phyloP scores from a whole-genome alignment of 1,140 invertebrate genomes.

The Parapsyche elsis region DNA sequence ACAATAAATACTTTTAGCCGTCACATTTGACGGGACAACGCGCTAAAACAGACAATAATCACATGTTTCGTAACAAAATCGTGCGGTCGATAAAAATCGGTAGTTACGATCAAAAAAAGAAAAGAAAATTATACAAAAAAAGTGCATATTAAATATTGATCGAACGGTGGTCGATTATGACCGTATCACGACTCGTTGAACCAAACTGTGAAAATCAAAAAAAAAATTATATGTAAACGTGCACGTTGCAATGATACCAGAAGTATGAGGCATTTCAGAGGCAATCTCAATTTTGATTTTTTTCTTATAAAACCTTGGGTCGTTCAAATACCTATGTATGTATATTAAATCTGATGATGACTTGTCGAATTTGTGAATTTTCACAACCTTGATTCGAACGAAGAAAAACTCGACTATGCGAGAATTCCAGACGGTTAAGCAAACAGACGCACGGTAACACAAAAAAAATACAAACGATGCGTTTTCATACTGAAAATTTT shows the following conservation, averaged over 20 bases:
- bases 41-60: background rate
- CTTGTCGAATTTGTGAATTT: background rate
- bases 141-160: background rate
- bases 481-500: too few relatives aligned
- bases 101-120: background rate
- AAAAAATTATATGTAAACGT: background rate
- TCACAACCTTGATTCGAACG: background rate
- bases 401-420: slow-evolving; percentile 6
- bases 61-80: slow-evolving; percentile 9
- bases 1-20: background rate
- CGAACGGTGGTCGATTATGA: background rate
- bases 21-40: background rate
- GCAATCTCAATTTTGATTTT: background rate
- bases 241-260: background rate
- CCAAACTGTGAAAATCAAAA: slow-evolving; percentile 10
- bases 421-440: background rate
- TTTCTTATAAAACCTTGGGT: too few relatives aligned
- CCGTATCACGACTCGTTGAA: background rate
- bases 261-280: background rate
- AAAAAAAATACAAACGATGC: too few relatives aligned
- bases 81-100: background rate
- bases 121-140: background rate
- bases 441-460: too few relatives aligned
- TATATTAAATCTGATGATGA: background rate
- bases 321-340: too few relatives aligned